Conservation (phyloP, 92 coral and sea anemone genomes). For the Heteractis magnifica region DNA sequence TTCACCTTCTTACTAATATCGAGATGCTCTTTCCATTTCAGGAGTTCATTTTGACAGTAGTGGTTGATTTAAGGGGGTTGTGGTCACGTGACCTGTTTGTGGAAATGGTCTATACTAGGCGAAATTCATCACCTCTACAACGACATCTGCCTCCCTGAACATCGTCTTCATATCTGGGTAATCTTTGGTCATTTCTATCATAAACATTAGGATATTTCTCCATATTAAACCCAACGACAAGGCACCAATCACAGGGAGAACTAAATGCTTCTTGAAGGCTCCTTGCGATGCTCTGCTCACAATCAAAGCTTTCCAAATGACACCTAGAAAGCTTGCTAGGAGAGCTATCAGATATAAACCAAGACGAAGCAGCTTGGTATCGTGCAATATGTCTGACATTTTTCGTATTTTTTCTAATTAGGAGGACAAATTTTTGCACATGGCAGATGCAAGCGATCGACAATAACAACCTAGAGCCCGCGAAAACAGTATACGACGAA, state of each 20-base stretch:
- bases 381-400: conserved; percentile 27
- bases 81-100: no score
- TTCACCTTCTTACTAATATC: no score
- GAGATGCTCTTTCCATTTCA: no score
- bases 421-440: not conserved
- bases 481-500: not conserved
- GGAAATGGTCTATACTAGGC: no score
- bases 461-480: not conserved
- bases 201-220: conserved; percentile 37
- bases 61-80: no score
- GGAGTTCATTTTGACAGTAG: no score
- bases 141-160: conserved; percentile 44
- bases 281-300: conserved; percentile 22
- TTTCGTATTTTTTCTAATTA: conserved; percentile 11
- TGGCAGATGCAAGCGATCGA: not conserved
- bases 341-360: conserved; percentile 40
- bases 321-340: conserved; percentile 39
- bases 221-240: conserved; percentile 36
- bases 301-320: conserved; percentile 44
- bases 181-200: conserved; percentile 18
- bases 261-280: conserved; percentile 23
- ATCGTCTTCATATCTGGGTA: conserved; percentile 41
- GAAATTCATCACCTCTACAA: conserved; percentile 35
- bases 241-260: conserved; percentile 42
- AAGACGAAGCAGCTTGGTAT: conserved; percentile 36